Percentiles rank a stretch among this genome's conserved stretches.
Evolutionary conservation across 2,113 vertebrate genomes (phyloP).

Genomic region (Cephalopterus ornatus): DNA sequence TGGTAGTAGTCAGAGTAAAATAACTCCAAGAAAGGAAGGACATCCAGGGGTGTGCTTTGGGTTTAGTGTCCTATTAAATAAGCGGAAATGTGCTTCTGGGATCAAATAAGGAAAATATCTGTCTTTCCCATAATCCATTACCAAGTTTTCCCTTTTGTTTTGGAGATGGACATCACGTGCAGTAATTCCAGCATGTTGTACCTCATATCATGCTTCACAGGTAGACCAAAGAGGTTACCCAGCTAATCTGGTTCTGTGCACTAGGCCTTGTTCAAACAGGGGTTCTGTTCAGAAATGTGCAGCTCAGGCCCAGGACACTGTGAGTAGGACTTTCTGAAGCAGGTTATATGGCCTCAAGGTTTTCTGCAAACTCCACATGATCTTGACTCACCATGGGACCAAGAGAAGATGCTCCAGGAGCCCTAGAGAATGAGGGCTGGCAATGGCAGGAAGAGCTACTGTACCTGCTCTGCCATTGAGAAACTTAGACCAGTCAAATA

Average conservation of each 20-base stretch:
- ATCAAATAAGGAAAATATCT: background rate
- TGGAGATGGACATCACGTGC: background rate
- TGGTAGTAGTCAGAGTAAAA: background rate
- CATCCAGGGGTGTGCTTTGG: background rate
- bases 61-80: background rate
- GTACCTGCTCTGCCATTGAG: background rate
- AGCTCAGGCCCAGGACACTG: background rate
- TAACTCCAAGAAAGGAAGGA: background rate
- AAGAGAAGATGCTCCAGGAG: background rate
- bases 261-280: background rate
- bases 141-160: background rate
- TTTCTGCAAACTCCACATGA: background rate
- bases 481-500: background rate
- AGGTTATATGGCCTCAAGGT: background rate
- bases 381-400: background rate
- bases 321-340: background rate
- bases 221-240: background rate
- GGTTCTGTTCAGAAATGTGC: background rate
- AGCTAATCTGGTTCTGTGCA: background rate
- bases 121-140: background rate
- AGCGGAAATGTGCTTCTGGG: background rate
- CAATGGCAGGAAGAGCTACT: background rate
- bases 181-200: background rate
- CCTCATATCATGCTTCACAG: fast-evolving
- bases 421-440: background rate